phyloP scores from a whole-genome alignment of 2,888 invertebrate species.

The Plebejus argus region DNA sequence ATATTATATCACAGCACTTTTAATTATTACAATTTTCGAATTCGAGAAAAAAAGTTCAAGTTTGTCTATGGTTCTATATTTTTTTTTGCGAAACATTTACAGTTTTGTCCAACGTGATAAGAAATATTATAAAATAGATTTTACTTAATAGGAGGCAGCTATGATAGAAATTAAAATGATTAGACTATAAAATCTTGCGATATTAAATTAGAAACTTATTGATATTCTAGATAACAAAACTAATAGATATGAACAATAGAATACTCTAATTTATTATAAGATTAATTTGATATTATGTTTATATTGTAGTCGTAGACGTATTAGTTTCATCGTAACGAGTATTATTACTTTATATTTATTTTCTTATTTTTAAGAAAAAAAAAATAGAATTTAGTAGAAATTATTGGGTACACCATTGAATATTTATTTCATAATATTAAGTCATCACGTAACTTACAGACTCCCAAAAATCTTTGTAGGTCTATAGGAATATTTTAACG shows the following conservation, averaged over 20 bases:
- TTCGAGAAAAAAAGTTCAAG: not conserved
- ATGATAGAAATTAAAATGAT: not conserved
- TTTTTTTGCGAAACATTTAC: no score
- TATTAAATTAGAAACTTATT: not conserved
- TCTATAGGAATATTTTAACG: not conserved
- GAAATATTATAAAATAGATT: conserved; percentile 6
- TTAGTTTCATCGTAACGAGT: not conserved
- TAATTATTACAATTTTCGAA: not conserved
- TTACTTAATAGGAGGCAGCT: not conserved
- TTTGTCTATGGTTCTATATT: not conserved
- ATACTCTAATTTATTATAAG: conserved; percentile 28
- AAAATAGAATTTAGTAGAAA: not conserved
- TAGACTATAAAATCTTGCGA: not conserved
- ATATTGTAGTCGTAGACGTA: not conserved
- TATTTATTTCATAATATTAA: conserved; percentile 1
- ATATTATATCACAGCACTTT: not conserved
- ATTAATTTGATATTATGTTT: conserved; percentile 24
- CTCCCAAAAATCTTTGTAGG: no score
- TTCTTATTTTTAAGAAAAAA: not conserved
- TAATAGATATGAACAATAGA: conserved; percentile 23
- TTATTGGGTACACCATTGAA: not conserved
- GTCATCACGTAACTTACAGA: not conserved
- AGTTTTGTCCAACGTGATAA: conserved; percentile 1
- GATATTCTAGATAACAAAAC: not conserved
- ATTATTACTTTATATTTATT: conserved; percentile 25